Conservation (phyloP, 2,113 vertebrate genomes). For the Empidonax alnorum region DNA sequence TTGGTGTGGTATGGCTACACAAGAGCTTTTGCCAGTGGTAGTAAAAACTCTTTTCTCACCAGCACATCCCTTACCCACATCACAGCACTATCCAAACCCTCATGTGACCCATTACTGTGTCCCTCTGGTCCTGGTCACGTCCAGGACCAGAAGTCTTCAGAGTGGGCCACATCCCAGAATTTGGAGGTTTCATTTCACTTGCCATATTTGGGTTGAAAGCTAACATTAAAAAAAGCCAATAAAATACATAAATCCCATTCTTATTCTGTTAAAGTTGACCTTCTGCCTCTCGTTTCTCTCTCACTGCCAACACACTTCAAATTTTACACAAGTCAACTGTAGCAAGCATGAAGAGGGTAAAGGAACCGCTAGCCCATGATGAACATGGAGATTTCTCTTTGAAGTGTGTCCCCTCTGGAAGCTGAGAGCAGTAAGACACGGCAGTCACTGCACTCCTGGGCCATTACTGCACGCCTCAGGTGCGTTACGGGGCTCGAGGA, state of each 20-base stretch:
- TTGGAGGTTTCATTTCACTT: background rate
- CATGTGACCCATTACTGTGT: background rate
- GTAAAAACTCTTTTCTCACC: background rate
- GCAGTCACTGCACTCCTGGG: background rate
- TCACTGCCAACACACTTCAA: background rate
- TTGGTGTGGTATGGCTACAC: background rate
- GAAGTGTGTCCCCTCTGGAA: background rate
- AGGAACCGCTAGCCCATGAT: slow-evolving; percentile 1
- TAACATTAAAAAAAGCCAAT: background rate
- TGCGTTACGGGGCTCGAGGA: background rate
- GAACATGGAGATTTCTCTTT: background rate
- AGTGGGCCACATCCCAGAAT: background rate
- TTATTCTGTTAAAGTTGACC: slow-evolving; percentile 55
- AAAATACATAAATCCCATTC: slow-evolving; percentile 8
- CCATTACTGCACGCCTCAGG: slow-evolving; percentile 15
- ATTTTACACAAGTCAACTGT: background rate
- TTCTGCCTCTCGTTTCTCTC: slow-evolving; percentile 42
- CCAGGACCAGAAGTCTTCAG: background rate
- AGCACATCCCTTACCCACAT: background rate
- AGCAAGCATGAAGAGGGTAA: slow-evolving; percentile 12
- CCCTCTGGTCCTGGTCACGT: background rate
- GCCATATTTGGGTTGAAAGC: background rate
- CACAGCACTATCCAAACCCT: background rate
- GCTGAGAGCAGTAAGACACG: background rate
- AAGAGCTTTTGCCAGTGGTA: background rate